A percentile compares a stretch with the other conserved stretches of the same genome.
Evolutionary conservation across 2,113 vertebrate species (phyloP).

Genomic region (Corythaixoides concolor): DNA sequence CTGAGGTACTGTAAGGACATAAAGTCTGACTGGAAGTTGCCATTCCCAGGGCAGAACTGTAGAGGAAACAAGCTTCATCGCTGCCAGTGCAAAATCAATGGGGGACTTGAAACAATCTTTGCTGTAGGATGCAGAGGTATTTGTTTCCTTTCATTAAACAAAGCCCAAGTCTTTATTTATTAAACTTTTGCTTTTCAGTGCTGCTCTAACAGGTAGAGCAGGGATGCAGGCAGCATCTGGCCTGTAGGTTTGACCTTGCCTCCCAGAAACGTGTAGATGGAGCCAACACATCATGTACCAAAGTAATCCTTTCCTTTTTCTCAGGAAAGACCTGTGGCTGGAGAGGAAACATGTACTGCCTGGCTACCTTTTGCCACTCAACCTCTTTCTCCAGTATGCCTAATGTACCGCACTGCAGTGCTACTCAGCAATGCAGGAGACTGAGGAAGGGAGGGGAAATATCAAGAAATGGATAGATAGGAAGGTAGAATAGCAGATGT

Average conservation of each 20-base stretch:
- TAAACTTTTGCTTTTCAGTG: neutral
- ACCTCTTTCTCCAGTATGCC: neutral
- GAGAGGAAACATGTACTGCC: neutral
- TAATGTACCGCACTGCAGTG: neutral
- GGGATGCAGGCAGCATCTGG: neutral
- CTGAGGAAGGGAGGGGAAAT: neutral
- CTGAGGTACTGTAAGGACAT: neutral
- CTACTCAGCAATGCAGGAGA: neutral
- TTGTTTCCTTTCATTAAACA: neutral
- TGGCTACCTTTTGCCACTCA: neutral
- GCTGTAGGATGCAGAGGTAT: neutral
- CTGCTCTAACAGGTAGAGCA: neutral
- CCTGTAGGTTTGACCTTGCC: neutral
- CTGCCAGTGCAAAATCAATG: neutral
- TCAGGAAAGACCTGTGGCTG: neutral
- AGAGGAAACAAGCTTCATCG: neutral
- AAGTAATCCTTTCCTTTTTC: neutral
- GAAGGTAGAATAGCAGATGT: neutral
- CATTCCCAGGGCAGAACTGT: neutral
- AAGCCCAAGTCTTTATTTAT: neutral
- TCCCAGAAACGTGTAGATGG: neutral
- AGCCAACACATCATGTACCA: neutral
- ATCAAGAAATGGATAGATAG: neutral
- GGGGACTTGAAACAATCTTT: neutral
- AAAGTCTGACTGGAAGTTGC: neutral